phyloP scores from a whole-genome alignment of 2,113 vertebrate genomes.

The Tretioscincus oriximinensis region DNA sequence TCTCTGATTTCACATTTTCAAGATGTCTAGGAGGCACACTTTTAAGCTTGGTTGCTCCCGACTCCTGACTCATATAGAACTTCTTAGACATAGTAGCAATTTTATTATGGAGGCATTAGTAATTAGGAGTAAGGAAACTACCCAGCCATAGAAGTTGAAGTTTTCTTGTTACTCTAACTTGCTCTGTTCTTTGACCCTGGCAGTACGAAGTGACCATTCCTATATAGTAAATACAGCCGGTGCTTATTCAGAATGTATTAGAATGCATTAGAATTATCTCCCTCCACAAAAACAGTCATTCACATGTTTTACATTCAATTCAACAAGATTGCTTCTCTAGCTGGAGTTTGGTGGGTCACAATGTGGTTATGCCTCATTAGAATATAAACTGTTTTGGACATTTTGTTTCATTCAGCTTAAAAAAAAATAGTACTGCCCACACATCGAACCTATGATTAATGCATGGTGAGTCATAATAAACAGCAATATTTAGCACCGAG shows the following conservation, averaged over 20 bases:
- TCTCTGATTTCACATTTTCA: too few relatives aligned
- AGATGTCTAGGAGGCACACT: too few relatives aligned
- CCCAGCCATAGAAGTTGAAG: too few relatives aligned
- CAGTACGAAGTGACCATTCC: too few relatives aligned
- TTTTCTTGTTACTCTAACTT: background rate
- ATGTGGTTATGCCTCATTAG: background rate
- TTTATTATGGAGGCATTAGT: background rate
- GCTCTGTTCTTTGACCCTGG: background rate
- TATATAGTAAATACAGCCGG: background rate
- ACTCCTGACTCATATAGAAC: background rate
- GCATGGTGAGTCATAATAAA: conserved; percentile 13
- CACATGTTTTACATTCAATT: background rate
- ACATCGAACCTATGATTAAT: background rate
- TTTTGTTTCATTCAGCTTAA: conserved; percentile 4
- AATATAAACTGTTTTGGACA: background rate
- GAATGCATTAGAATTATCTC: background rate
- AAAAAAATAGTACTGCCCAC: background rate
- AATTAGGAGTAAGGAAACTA: background rate
- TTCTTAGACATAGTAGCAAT: background rate
- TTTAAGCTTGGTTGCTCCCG: too few relatives aligned
- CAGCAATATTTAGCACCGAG: background rate
- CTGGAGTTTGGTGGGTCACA: background rate
- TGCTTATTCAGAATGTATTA: background rate
- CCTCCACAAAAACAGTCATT: background rate
- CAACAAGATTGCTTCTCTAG: background rate